A percentile compares a stretch with the other conserved stretches of the same genome.
Evolutionary conservation across 2,797 vertebrate genomes (phyloP).

Genomic region (Molossus molossus): DNA sequence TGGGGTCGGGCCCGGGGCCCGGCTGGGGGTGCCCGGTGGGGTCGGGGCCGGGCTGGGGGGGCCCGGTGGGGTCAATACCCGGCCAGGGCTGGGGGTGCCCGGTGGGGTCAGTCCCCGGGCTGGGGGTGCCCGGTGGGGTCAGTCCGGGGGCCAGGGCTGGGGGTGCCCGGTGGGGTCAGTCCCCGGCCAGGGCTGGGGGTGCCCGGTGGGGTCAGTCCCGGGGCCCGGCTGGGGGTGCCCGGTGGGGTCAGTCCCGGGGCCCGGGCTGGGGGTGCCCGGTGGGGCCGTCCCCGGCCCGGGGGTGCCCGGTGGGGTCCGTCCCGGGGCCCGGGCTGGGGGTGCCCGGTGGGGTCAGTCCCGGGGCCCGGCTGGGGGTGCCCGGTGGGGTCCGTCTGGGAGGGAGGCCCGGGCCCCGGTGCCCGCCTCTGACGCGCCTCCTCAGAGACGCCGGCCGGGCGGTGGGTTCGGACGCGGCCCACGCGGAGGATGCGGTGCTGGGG

Average conservation of each 20-base stretch:
- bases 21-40: neutral
- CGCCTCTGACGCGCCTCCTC: neutral
- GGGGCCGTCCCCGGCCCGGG: neutral
- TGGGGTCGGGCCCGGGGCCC: accelerated
- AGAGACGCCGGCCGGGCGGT: neutral
- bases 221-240: neutral
- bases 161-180: too few species aligned
- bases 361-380: neutral
- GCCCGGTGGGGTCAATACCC: neutral
- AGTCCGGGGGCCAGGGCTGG: neutral
- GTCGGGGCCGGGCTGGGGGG: neutral
- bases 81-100: neutral
- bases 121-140: neutral
- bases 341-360: too few species aligned
- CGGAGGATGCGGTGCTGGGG: neutral
- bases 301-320: neutral
- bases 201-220: neutral
- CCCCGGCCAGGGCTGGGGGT: too few species aligned
- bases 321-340: too few species aligned
- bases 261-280: neutral
- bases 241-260: neutral
- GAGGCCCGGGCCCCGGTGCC: neutral
- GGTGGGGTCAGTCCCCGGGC: too few species aligned
- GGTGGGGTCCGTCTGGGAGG: neutral
- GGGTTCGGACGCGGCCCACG: neutral